Evolutionary conservation across 1,140 invertebrate genomes (phyloP), one percentile per base, ranked within the genome.

Genomic region (Mercenaria mercenaria): DNA sequence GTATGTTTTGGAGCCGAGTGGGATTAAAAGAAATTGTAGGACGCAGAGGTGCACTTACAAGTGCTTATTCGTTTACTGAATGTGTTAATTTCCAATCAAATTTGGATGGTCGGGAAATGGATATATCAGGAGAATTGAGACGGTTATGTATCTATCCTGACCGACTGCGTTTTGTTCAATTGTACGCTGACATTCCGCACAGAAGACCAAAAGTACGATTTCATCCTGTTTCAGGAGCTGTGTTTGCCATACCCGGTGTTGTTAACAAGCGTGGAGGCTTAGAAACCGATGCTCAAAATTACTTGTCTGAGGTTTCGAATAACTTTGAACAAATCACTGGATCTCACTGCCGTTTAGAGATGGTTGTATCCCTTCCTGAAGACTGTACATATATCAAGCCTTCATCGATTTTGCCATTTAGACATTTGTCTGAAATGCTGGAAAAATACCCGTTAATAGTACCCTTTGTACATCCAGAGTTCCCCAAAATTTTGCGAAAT

Each of bases 61-160:
- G 37, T 20, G 23, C n/a, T 20, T 29, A 39, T 32, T 87, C 72
- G 0, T 56, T 77, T 23, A 59, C 29, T 39, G 84, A 87, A n/a
- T 87, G 84, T 64, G 84, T 8, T 18, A 87, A 87, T 43, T 87
- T 39, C 26, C 84, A 61, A 26, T 34, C n/a, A 50, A 87, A 87
- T 61, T 32, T 87, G 50, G 84, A 87, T 41, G 84, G 84, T 20
- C 52, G 72, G 29, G 34, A 34, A 41, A 76, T 87, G 20, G 72
- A 87, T 79, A 61, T 79, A 37, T 52, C 23, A n/a, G 56, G 8
- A 13, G 47, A 52, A n/a, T 26, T 87, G 41, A n/a, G 84, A 41
- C 32, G 34, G 18, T 4, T 77, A 26, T 59, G 84, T 56, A 11
- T 47, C 20, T 26, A 80, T 59, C 11, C 39, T 15, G 26, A 37